Conservation (phyloP, 1,140 invertebrate species). For the Tetragonula clypearis region DNA sequence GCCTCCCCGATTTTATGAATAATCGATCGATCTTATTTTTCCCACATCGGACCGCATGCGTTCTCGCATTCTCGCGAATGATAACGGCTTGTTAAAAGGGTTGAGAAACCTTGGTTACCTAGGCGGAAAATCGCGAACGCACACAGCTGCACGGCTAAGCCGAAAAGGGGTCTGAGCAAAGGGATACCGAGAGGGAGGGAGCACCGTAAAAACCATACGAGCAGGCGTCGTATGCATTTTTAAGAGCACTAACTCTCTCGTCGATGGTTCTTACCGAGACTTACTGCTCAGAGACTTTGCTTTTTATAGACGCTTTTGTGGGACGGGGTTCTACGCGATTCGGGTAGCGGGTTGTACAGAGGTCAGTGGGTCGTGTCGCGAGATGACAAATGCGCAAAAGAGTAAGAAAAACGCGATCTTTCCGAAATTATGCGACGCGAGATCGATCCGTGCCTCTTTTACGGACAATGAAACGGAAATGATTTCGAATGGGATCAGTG, state of each 20-base stretch:
- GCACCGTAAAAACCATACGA: constrained; percentile 60
- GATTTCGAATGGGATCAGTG: background rate
- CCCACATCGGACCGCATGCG: background rate
- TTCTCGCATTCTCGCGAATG: background rate
- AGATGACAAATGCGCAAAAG: background rate
- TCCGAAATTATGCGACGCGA: background rate
- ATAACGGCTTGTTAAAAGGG: constrained; percentile 11
- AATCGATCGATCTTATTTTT: background rate
- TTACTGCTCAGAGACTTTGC: constrained; percentile 54
- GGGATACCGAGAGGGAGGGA: constrained; percentile 19
- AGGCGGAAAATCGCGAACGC: background rate
- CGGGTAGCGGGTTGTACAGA: background rate
- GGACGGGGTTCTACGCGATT: constrained; percentile 14
- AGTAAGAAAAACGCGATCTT: background rate
- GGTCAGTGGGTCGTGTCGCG: constrained; percentile 53
- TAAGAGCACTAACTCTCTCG: constrained; percentile 61
- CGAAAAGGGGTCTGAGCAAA: constrained; percentile 7
- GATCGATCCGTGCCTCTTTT: background rate
- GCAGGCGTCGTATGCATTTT: constrained; percentile 60
- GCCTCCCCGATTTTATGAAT: background rate
- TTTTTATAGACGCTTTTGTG: constrained; percentile 50
- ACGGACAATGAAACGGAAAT: constrained; percentile 15
- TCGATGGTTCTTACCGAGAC: constrained; percentile 61
- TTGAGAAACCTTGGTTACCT: constrained; percentile 14
- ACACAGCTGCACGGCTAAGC: constrained; percentile 6